These are phyloP conservation scores for Tuberolachnus salignus DNA, from an alignment of 2,888 invertebrate species.

Conservation along the genomic window DNA sequence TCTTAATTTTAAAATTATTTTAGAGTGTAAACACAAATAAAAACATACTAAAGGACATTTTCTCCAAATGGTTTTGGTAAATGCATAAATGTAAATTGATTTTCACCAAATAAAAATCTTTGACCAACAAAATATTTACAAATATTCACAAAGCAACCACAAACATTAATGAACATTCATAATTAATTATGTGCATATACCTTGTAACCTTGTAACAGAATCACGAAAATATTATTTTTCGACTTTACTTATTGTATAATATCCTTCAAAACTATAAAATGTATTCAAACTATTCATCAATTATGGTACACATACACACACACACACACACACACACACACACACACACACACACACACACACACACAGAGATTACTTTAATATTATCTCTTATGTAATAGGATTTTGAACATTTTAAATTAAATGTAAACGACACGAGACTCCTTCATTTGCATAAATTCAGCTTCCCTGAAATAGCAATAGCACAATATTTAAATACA, in stretches of 20 bases:
- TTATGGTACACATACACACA: not conserved
- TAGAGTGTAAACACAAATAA: not conserved
- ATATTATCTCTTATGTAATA: slow-evolving; percentile 14
- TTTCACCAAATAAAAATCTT: slow-evolving; percentile 3
- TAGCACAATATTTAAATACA: slow-evolving; percentile 25
- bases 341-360: not conserved
- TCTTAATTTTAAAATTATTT: no score
- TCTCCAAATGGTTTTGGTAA: not conserved
- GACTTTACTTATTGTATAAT: not conserved
- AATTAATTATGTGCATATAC: not conserved
- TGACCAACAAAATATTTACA: slow-evolving; percentile 13
- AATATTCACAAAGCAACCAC: slow-evolving; percentile 19
- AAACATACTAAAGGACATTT: not conserved
- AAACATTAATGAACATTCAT: slow-evolving; percentile 28
- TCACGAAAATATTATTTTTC: slow-evolving; percentile 10
- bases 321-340: not conserved
- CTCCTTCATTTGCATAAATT: slow-evolving; percentile 50
- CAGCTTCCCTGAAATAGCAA: slow-evolving; percentile 50
- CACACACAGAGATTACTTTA: not conserved
- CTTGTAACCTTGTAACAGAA: slow-evolving; percentile 35
- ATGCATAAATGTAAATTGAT: slow-evolving; percentile 1
- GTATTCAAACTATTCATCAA: slow-evolving; percentile 27
- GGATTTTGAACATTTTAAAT: slow-evolving; percentile 20
- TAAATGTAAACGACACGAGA: not conserved
- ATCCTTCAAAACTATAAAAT: slow-evolving; percentile 31